A percentile compares a stretch with the other conserved stretches of the same genome.
These are phyloP conservation scores for Phymanthus crucifer DNA, from an alignment of 92 coral and sea anemone genomes.

Conservation along the genomic window DNA sequence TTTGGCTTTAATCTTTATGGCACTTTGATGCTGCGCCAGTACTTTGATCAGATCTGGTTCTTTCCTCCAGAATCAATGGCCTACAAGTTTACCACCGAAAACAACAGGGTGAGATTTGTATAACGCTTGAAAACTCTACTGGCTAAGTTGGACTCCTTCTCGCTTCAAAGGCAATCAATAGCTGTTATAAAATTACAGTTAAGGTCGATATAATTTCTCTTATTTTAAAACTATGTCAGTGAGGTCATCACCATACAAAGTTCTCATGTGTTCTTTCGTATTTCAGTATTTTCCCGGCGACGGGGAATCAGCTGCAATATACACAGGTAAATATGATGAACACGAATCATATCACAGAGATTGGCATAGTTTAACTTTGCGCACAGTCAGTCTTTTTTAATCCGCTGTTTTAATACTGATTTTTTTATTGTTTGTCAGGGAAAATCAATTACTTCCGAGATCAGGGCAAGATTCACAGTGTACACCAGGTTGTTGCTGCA, in stretches of 20 bases:
- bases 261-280: no score
- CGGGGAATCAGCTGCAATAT: slow-evolving; percentile 72
- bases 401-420: neutral
- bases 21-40: slow-evolving; percentile 73
- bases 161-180: no score
- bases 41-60: slow-evolving; percentile 85
- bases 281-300: slow-evolving; percentile 78
- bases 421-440: slow-evolving; percentile 38
- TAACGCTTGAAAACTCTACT: no score
- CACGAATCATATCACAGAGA: neutral
- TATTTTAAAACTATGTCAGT: no score
- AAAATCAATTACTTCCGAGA: slow-evolving; percentile 68
- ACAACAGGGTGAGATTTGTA: slow-evolving; percentile 52
- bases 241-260: no score
- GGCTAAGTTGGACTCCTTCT: neutral
- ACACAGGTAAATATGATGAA: slow-evolving; percentile 62
- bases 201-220: no score
- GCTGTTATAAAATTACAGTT: no score
- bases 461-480: slow-evolving; percentile 74
- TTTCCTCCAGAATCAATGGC: slow-evolving; percentile 80
- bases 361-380: neutral
- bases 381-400: neutral
- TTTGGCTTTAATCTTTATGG: slow-evolving; percentile 93
- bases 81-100: slow-evolving; percentile 54
- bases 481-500: slow-evolving; percentile 41